These are phyloP conservation scores for Latrodectus elegans DNA, from an alignment of 2,888 invertebrate genomes.

Conservation along the genomic window DNA sequence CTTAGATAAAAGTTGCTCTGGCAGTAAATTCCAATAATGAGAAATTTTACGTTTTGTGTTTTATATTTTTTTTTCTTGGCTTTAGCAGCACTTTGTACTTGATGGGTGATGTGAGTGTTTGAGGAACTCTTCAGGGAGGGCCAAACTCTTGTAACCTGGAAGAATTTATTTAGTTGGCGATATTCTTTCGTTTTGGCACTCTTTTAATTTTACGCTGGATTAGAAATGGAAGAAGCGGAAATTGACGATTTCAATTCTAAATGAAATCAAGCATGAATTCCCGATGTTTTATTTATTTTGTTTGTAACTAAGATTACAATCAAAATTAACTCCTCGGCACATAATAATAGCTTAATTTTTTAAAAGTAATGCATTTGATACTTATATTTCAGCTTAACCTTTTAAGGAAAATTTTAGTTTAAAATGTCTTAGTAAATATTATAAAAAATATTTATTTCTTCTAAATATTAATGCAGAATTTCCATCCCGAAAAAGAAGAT, in stretches of 20 bases:
- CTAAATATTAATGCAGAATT: no score
- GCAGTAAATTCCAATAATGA: conserved; percentile 58
- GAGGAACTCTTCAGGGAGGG: conserved; percentile 23
- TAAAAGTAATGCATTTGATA: no score
- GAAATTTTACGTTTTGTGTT: conserved; percentile 41
- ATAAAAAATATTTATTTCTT: no score
- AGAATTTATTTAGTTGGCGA: not conserved
- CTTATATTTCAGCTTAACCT: no score
- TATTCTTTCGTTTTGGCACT: not conserved
- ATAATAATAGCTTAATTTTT: no score
- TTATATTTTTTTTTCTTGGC: conserved; percentile 7
- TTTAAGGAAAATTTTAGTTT: no score
- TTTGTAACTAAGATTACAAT: no score
- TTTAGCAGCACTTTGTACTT: not conserved
- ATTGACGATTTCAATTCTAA: not conserved
- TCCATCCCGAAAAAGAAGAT: no score
- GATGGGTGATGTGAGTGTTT: not conserved
- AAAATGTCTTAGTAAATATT: no score
- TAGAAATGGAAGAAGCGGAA: conserved; percentile 5
- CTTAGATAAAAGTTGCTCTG: conserved; percentile 45
- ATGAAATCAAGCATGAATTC: not conserved
- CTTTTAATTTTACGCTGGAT: not conserved
- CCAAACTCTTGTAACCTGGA: not conserved
- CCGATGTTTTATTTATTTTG: no score
- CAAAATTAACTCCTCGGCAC: no score